Conservation (phyloP, 2,797 vertebrate species). For the Dendrocincla fuliginosa region DNA sequence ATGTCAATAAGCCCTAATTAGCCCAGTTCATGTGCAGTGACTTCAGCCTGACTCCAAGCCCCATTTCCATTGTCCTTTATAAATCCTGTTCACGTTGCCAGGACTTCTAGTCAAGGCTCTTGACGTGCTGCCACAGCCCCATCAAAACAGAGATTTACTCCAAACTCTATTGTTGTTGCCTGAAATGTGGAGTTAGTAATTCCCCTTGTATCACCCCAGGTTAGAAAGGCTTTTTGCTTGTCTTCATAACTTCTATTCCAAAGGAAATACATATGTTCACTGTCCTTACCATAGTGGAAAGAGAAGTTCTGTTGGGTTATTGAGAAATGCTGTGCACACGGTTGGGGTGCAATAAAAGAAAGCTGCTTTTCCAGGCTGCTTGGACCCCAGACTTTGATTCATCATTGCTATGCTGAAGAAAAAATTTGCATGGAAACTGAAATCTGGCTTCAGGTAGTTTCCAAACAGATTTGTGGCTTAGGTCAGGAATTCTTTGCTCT, state of each 20-base stretch:
- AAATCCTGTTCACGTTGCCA: rapidly evolving
- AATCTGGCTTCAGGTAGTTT: neutral
- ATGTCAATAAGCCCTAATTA: neutral
- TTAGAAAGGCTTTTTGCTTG: neutral
- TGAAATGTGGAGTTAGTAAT: neutral
- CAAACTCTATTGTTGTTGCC: neutral
- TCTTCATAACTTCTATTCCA: neutral
- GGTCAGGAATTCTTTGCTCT: neutral
- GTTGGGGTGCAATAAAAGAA: neutral
- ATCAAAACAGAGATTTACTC: neutral
- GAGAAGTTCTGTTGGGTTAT: neutral
- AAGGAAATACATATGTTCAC: neutral
- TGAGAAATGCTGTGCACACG: neutral
- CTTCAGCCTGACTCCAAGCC: neutral
- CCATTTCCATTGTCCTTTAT: neutral
- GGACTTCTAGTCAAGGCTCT: neutral
- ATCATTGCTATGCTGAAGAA: neutral
- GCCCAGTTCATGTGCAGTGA: neutral
- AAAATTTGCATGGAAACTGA: neutral
- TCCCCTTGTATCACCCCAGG: neutral
- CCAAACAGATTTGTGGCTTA: neutral
- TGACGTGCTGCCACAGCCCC: neutral
- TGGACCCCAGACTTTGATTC: neutral
- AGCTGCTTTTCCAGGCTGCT: neutral
- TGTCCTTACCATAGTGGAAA: neutral